These are phyloP conservation scores for Eupsilia transversa DNA, from an alignment of 2,888 invertebrate species.

Conservation along the genomic window DNA sequence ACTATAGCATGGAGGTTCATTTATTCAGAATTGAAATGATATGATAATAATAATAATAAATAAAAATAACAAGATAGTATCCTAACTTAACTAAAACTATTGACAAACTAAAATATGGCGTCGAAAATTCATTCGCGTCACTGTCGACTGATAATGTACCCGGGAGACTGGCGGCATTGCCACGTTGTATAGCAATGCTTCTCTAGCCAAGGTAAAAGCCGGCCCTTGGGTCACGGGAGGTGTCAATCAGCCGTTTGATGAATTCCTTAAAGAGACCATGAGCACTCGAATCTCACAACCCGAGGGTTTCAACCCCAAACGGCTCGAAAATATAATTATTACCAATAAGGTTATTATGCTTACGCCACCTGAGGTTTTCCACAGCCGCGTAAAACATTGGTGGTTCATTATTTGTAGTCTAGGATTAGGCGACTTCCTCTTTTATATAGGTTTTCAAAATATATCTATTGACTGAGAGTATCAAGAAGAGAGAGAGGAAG, in stretches of 20 bases:
- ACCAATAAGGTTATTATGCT: background rate
- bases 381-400: background rate
- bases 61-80: background rate
- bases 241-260: background rate
- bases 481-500: too few relatives aligned
- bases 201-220: background rate
- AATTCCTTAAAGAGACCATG: background rate
- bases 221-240: background rate
- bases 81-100: background rate
- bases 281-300: background rate
- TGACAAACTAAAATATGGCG: background rate
- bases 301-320: background rate
- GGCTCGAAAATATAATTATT: background rate
- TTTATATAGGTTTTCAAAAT: background rate
- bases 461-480: too few relatives aligned
- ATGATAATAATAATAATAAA: background rate
- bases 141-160: background rate
- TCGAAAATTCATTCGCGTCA: background rate
- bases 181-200: background rate
- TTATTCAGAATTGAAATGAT: background rate
- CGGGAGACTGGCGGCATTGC: background rate
- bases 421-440: background rate
- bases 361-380: too few relatives aligned
- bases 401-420: background rate
- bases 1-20: background rate